phyloP scores from a whole-genome alignment of 1,140 invertebrate species.

The Orchestia grillus region DNA sequence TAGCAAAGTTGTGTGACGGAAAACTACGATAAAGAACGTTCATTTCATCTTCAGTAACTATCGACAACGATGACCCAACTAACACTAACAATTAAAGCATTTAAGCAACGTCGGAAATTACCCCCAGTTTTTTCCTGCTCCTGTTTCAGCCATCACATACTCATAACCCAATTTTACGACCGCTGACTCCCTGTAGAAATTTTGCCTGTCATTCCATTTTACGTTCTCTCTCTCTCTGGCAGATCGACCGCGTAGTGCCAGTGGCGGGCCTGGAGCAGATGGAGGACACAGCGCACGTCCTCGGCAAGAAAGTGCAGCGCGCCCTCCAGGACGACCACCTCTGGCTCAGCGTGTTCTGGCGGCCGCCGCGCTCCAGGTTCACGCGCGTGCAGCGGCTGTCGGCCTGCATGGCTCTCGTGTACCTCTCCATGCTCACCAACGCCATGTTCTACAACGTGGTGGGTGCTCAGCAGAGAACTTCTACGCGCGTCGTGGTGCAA shows the following conservation, averaged over 20 bases:
- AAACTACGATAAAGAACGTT: too few relatives aligned
- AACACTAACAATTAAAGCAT: too few relatives aligned
- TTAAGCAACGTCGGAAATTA: too few relatives aligned
- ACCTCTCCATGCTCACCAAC: constrained; percentile 75
- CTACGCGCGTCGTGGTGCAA: too few relatives aligned
- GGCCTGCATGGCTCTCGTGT: constrained; percentile 75
- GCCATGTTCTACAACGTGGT: constrained; percentile 75
- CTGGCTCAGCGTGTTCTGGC: constrained; percentile 76
- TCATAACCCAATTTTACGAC: too few relatives aligned
- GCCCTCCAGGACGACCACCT: constrained; percentile 75
- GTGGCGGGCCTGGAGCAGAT: constrained; percentile 74
- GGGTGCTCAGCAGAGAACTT: neutral
- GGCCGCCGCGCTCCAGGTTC: constrained; percentile 74
- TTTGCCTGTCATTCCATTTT: neutral
- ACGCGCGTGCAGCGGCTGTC: constrained; percentile 74
- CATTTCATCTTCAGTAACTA: too few relatives aligned
- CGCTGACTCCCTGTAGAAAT: neutral
- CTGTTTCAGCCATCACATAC: too few relatives aligned
- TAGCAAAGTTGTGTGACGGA: too few relatives aligned
- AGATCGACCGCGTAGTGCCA: constrained; percentile 75
- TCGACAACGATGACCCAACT: too few relatives aligned
- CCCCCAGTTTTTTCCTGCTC: too few relatives aligned
- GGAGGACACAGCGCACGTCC: constrained; percentile 73
- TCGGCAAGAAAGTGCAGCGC: constrained; percentile 72
- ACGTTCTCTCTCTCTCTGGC: neutral